Base-by-base conservation (phyloP, 2,113 vertebrate species). In the Xenopus laevis region DNA sequence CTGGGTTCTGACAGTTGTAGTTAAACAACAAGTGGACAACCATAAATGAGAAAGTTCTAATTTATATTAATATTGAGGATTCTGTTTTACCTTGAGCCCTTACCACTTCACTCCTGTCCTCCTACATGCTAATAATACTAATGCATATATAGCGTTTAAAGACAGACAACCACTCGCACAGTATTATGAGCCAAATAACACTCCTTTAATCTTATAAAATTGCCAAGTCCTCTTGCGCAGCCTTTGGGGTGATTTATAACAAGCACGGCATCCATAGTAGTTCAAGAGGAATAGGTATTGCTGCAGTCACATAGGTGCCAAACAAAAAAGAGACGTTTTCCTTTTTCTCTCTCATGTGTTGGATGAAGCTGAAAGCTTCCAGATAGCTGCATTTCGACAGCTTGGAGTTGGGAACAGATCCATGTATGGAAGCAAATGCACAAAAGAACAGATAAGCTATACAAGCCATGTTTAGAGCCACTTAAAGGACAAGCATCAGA, bases 381-480 rank as follows among this genome's bases (percentile, higher is more conserved):
- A 92, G 92, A 94, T 85, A 92, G 85, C 86, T 91, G 79, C 91
- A 90, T 86, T 89, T 92, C 83, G 82, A 89, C 88, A 90, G 89
- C 89, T 89, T 85, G 86, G 79, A 87, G 87, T 91, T 87, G 90
- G 92, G 91, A 90, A 86, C 90, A 92, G 87, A 89, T 88, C 96
- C 96, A 96, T 98, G 94, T 97, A 98, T 93, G 96, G 96, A 93
- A 94, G 93, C 85, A 87, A 89, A 84, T 89, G 85, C 86, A 81
- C 88, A 91, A 91, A 89, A 88, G 86, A 85, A 84, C 74, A 89
- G 96, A 98, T 98, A 97, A 96, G 94, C 90, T 84, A 88, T 90
- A 92, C 92, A 83, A 92, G 90, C 93, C 94, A 92, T 94, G 91
- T 92, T 95, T 91, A 94, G 93, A 94, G 92, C 89, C 91, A 89